phyloP scores from a whole-genome alignment of 2,888 invertebrate genomes.

The Caradrina clavipalpis region DNA sequence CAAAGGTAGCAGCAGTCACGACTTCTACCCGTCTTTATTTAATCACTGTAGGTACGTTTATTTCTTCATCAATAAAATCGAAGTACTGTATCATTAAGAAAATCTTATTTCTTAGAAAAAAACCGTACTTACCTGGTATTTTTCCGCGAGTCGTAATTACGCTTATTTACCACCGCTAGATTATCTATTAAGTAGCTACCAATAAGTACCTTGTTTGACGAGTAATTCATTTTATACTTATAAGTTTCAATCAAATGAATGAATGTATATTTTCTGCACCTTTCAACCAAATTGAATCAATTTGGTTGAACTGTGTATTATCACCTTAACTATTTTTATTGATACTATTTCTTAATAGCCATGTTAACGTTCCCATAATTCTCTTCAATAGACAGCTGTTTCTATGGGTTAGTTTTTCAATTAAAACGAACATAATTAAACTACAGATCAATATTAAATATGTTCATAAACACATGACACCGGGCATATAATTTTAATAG shows the following conservation, averaged over 20 bases:
- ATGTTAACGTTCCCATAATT: not conserved
- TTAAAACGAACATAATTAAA: not conserved
- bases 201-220: not conserved
- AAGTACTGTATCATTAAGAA: slow-evolving; percentile 10
- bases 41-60: slow-evolving; percentile 12
- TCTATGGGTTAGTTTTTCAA: not conserved
- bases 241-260: no score
- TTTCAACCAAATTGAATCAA: no score
- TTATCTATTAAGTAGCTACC: not conserved
- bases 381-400: not conserved
- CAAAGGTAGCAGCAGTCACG: slow-evolving; percentile 33
- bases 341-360: not conserved
- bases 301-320: no score
- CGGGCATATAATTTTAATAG: slow-evolving; percentile 14
- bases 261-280: no score
- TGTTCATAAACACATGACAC: not conserved
- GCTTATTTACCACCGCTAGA: not conserved
- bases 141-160: slow-evolving; percentile 27
- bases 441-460: not conserved
- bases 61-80: slow-evolving; percentile 27
- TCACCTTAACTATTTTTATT: not conserved
- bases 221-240: not conserved
- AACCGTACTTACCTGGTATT: not conserved
- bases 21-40: slow-evolving; percentile 38
- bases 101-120: slow-evolving; percentile 37